phyloP scores from a whole-genome alignment of 2,888 invertebrate genomes.

The Lasioglossum calceatum region DNA sequence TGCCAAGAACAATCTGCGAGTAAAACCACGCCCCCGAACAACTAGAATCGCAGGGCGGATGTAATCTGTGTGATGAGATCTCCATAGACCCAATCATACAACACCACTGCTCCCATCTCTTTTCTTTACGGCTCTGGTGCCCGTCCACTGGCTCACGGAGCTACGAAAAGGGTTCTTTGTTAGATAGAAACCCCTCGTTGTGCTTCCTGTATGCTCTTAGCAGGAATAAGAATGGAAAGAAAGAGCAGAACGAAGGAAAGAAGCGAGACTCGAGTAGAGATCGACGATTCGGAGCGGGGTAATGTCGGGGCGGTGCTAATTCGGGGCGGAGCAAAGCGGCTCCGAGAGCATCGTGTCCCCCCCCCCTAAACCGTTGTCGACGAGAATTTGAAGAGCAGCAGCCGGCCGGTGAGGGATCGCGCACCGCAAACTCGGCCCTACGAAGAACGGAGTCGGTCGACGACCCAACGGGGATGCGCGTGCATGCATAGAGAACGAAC shows the following conservation, averaged over 20 bases:
- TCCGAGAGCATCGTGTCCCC: background rate
- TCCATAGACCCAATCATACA: too few relatives aligned
- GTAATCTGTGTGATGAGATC: too few relatives aligned
- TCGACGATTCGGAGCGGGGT: background rate
- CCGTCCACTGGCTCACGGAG: background rate
- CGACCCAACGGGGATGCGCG: slow-evolving; percentile 16
- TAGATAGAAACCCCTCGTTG: background rate
- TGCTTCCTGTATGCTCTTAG: background rate
- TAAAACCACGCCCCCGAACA: background rate
- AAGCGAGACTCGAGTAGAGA: background rate
- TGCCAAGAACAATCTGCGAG: background rate
- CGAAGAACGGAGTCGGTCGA: slow-evolving; percentile 11
- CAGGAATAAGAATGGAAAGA: background rate
- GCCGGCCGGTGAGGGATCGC: slow-evolving; percentile 6
- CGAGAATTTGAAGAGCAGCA: background rate
- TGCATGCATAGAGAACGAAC: slow-evolving; percentile 40
- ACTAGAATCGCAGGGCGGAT: background rate
- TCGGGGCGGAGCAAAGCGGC: background rate
- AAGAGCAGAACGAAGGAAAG: background rate
- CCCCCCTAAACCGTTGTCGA: background rate
- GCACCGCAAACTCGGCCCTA: slow-evolving; percentile 1
- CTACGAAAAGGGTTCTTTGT: background rate
- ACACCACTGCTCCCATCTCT: background rate
- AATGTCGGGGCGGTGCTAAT: background rate
- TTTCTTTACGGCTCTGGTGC: background rate